Base-by-base conservation (phyloP, 2,113 vertebrate species). In the Eleginops maclovinus region DNA sequence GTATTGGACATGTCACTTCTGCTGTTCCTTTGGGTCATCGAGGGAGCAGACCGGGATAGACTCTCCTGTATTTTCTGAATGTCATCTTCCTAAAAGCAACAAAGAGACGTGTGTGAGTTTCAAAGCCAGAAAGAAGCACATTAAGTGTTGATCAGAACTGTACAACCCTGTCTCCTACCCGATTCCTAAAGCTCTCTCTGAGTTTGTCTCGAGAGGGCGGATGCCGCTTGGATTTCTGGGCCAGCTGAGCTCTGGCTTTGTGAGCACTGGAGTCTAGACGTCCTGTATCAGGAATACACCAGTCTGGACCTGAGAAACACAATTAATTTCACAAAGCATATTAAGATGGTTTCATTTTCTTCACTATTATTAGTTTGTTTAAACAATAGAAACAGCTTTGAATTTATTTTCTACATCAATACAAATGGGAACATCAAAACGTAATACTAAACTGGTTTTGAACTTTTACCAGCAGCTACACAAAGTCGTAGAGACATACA, bases 201-300 rank as follows among this genome's bases (percentile, higher is more conserved):
- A 96, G 94, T 88, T 96, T 97, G 81, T 95, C 95, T 63, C 96
- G 93, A 59, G 97, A 96, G 17, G 96, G 97, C 0, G 96, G 96
- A 44, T 97, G 95, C 19, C 96, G 95, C 86, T 96, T 96, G 21
- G 96, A 94, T 89, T 96, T 97, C 90, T 96, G 95, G 63, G 96
- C 95, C 77, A 98, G 95, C 81, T 95, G 96, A 87, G 96, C 96
- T 93, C 95, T 95, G 81, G 96, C 96, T 88, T 94, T 95, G 82
- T 97, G 95, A 28, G 94, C 96, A 5, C 97, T 98, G 79, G 93
- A 96, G 89, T 98, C 97, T 61, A 98, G 91, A 70, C 95, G 95
- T 46, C 92, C 93, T 6, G 95, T 96, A 77, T 96, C 87, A 4
- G 95, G 96, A 69, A 87, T 64, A 8, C 72, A 65, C 90, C 93